Evolutionary conservation across 2,888 invertebrate species (phyloP).

Genomic region (Drosophila pseudotalamancana): DNA sequence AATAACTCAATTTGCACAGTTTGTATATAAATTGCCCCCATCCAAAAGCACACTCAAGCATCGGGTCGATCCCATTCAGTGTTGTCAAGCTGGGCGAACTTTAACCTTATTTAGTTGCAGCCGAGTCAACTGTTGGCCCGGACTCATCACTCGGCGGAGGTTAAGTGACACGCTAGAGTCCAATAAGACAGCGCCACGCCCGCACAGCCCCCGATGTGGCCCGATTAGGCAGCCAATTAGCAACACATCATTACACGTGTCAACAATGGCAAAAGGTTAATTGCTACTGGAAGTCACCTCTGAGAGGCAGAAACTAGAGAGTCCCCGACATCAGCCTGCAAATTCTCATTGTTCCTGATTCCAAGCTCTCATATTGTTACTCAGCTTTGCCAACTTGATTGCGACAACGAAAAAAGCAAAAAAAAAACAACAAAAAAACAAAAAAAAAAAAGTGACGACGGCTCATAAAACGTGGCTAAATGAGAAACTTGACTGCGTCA

Average conservation of each 20-base stretch:
- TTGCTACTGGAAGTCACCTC: slow-evolving; percentile 50
- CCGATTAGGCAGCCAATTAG: slow-evolving; percentile 61
- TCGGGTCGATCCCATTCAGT: neutral
- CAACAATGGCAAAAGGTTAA: slow-evolving; percentile 76
- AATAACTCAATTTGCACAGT: slow-evolving; percentile 54
- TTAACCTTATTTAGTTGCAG: slow-evolving; percentile 49
- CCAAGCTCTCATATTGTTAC: slow-evolving; percentile 17
- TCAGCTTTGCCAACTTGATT: slow-evolving; percentile 1
- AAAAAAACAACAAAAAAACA: too few relatives aligned
- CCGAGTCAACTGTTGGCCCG: slow-evolving; percentile 19
- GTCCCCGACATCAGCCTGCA: slow-evolving; percentile 6
- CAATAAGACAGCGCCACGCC: slow-evolving; percentile 28
- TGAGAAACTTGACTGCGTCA: slow-evolving; percentile 46
- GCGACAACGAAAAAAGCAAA: neutral
- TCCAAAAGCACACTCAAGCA: slow-evolving; percentile 8
- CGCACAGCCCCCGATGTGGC: slow-evolving; percentile 19
- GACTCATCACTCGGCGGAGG: slow-evolving; percentile 4
- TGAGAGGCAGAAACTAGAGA: neutral
- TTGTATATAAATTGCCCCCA: slow-evolving; percentile 42
- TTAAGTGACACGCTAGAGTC: slow-evolving; percentile 32
- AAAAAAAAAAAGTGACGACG: slow-evolving; percentile 15
- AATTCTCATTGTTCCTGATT: slow-evolving; percentile 24
- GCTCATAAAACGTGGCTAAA: slow-evolving; percentile 47
- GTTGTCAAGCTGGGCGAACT: slow-evolving; percentile 38
- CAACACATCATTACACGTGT: slow-evolving; percentile 75